Evolutionary conservation across 1,140 invertebrate genomes (phyloP).

Genomic region (Anadara kagoshimensis): DNA sequence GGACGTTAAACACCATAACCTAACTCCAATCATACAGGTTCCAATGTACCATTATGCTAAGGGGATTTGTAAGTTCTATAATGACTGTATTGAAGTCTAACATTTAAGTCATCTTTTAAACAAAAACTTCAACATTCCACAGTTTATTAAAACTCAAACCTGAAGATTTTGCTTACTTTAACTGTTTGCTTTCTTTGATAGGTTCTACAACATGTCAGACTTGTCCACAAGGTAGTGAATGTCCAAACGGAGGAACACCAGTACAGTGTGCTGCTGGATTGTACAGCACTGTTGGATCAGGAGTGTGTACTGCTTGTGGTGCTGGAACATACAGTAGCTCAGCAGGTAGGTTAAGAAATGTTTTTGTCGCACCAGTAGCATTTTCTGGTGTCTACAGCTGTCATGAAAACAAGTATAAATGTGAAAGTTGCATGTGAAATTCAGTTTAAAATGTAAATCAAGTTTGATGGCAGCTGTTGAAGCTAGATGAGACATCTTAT

Average conservation of each 20-base stretch:
- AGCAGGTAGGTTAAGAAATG: conserved; percentile 28
- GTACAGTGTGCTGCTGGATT: conserved; percentile 47
- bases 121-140: neutral
- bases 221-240: conserved; percentile 61
- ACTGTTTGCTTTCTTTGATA: conserved; percentile 18
- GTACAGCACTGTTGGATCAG: conserved; percentile 44
- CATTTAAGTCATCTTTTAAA: neutral
- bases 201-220: conserved; percentile 53
- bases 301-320: conserved; percentile 42
- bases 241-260: conserved; percentile 46
- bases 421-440: neutral
- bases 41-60: too few species aligned
- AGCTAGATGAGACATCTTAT: too few species aligned
- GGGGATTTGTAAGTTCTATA: neutral
- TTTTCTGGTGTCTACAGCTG: neutral
- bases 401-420: neutral
- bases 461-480: too few species aligned
- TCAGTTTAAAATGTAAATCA: too few species aligned
- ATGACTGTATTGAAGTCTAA: neutral
- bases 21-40: too few species aligned
- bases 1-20: too few species aligned
- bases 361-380: neutral
- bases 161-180: neutral
- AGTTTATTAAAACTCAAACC: neutral
- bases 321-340: conserved; percentile 39